phyloP scores from a whole-genome alignment of 2,113 vertebrate species.

The Carassius auratus region DNA sequence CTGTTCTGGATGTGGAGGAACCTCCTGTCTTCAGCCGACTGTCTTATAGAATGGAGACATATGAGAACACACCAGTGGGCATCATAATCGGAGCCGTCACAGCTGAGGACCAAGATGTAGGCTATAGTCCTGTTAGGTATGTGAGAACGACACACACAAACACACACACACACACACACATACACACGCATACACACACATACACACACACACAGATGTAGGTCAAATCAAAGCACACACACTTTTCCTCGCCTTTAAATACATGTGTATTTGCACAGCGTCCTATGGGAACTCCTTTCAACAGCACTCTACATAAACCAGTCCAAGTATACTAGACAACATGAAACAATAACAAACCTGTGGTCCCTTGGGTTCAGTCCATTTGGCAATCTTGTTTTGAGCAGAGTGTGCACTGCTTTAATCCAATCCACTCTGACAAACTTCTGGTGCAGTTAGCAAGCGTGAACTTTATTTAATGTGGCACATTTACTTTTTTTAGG shows the following conservation, averaged over 20 bases:
- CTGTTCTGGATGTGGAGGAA: no score
- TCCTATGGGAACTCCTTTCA: neutral
- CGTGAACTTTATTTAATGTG: conserved; percentile 9
- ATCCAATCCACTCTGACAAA: conserved; percentile 44
- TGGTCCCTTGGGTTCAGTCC: neutral
- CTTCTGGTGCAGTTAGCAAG: conserved; percentile 20
- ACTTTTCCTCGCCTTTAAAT: neutral
- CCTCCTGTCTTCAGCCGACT: no score
- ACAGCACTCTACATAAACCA: neutral
- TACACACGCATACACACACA: neutral
- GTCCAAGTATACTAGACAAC: conserved; percentile 16
- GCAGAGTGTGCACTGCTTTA: neutral
- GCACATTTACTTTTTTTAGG: conserved; percentile 10
- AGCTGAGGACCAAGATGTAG: no score
- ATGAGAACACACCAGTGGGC: no score
- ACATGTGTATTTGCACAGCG: neutral
- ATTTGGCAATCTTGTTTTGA: conserved; percentile 25
- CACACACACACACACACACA: no score
- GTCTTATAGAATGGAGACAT: no score
- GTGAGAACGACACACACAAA: no score
- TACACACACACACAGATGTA: neutral
- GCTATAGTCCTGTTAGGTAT: no score
- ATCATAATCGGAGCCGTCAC: no score
- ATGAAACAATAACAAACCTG: conserved; percentile 10
- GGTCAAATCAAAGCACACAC: neutral